Conservation (phyloP, 2,888 invertebrate genomes). For the Patella caerulea region DNA sequence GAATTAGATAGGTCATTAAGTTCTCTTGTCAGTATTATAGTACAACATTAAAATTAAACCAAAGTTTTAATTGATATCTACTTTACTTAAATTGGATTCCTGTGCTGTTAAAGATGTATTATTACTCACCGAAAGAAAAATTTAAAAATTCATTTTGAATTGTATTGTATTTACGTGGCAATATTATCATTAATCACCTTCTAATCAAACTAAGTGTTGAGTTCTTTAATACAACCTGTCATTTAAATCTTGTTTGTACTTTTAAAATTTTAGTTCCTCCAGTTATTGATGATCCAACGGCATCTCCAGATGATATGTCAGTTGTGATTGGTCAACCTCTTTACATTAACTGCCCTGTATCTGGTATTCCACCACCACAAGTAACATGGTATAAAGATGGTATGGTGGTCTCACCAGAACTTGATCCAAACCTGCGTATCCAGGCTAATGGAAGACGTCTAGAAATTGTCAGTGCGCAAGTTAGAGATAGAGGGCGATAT, state of each 20-base stretch:
- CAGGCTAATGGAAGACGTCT: constrained; percentile 58
- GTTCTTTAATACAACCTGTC: background rate
- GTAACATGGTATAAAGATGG: constrained; percentile 73
- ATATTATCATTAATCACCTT: background rate
- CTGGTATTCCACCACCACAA: constrained; percentile 69
- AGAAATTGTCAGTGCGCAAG: constrained; percentile 55
- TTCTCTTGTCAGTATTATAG: no score
- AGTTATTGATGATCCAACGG: constrained; percentile 44
- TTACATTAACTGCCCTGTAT: constrained; percentile 59
- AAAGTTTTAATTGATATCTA: no score
- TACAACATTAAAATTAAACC: no score
- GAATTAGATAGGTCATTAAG: no score
- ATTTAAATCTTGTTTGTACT: background rate
- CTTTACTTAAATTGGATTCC: no score
- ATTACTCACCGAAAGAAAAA: background rate
- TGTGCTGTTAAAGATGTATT: no score
- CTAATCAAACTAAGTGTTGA: background rate
- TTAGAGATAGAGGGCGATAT: constrained; percentile 65
- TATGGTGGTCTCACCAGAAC: constrained; percentile 47
- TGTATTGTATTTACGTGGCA: background rate
- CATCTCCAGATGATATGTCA: constrained; percentile 52
- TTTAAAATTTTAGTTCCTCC: constrained; percentile 57
- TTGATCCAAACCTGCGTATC: constrained; percentile 50
- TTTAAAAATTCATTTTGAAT: background rate
- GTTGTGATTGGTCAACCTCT: constrained; percentile 49